phyloP scores from a whole-genome alignment of 2,888 invertebrate species.

The Acrocera orbiculus region DNA sequence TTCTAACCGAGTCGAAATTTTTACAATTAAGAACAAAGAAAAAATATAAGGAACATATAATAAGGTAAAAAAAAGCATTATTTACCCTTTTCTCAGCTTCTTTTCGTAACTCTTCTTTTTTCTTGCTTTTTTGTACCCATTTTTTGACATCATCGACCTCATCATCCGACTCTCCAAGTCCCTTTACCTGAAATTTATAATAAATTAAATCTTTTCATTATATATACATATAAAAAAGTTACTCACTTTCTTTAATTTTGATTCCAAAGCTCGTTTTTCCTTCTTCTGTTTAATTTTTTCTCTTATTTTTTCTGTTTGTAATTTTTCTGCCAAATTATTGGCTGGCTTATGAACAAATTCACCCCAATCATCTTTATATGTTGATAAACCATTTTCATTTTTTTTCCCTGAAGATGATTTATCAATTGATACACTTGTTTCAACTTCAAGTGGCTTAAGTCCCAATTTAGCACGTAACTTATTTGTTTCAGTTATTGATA shows the following conservation, averaged over 20 bases:
- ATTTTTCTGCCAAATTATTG: conserved; percentile 52
- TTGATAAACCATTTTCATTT: conserved; percentile 40
- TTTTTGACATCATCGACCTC: conserved; percentile 54
- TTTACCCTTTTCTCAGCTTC: conserved; percentile 54
- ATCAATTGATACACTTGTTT: conserved; percentile 17
- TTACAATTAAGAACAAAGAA: too few relatives aligned
- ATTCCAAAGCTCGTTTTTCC: conserved; percentile 63
- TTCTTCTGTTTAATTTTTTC: conserved; percentile 59
- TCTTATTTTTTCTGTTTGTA: conserved; percentile 61
- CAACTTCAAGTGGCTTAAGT: conserved; percentile 71
- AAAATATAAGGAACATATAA: background rate
- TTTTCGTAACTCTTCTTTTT: conserved; percentile 56
- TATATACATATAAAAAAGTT: background rate
- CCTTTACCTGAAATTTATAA: conserved; percentile 19
- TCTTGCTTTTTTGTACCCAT: conserved; percentile 73
- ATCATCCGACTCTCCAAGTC: conserved; percentile 52
- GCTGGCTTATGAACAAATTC: conserved; percentile 81
- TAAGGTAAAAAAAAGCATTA: conserved; percentile 1
- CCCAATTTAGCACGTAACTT: conserved; percentile 83
- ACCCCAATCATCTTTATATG: conserved; percentile 53
- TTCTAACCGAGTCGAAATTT: too few relatives aligned
- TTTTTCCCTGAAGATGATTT: conserved; percentile 15
- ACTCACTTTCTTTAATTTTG: conserved; percentile 29
- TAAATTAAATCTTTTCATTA: background rate
- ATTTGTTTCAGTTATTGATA: conserved; percentile 75